A percentile compares a stretch with the other conserved stretches of the same genome.
Evolutionary conservation across 2,888 invertebrate species (phyloP).

Genomic region (Thelaira solivaga): DNA sequence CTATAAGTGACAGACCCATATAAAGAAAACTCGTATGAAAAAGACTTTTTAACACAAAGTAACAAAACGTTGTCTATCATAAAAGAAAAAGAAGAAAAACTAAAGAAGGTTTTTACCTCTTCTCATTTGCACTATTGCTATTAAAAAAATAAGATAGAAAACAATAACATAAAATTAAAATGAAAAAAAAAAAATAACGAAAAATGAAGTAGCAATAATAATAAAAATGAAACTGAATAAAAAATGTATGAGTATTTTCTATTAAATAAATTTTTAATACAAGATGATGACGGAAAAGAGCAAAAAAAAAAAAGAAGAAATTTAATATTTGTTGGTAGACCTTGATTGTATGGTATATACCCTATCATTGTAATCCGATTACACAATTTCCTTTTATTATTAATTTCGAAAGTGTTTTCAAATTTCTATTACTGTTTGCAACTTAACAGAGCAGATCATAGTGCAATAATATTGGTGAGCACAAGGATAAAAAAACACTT

Average conservation of each 20-base stretch:
- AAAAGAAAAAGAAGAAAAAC: not conserved
- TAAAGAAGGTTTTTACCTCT: no score
- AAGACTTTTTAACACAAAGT: conserved; percentile 15
- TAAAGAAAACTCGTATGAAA: no score
- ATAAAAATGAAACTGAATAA: conserved; percentile 40
- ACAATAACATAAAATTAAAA: not conserved
- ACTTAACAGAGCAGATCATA: no score
- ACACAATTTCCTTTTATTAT: no score
- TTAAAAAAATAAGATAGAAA: not conserved
- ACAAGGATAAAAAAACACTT: no score
- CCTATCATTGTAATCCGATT: no score
- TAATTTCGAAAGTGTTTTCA: no score
- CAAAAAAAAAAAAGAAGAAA: conserved; percentile 9
- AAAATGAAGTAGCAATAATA: conserved; percentile 39
- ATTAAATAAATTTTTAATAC: conserved; percentile 30
- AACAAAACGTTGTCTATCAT: not conserved
- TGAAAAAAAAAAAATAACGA: not conserved
- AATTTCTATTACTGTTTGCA: no score
- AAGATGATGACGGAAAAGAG: conserved; percentile 6
- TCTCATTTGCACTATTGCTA: not conserved
- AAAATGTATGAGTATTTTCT: not conserved
- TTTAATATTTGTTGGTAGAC: no score
- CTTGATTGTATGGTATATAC: no score
- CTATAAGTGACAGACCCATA: no score
- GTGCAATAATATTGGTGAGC: no score